These are phyloP conservation scores for Heliconius ismenius DNA, from an alignment of 2,888 invertebrate species.

Conservation along the genomic window DNA sequence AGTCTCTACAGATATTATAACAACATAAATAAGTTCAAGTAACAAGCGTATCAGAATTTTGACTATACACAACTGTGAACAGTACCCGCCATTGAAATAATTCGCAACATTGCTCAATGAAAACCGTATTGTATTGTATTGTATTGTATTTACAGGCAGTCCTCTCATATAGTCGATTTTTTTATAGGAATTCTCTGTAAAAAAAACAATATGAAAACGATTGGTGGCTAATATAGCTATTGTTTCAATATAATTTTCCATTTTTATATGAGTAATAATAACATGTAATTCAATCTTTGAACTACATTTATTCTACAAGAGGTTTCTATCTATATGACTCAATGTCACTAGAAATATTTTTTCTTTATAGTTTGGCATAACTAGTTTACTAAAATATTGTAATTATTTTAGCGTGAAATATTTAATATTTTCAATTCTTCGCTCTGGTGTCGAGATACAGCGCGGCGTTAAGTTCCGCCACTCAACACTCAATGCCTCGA, in stretches of 20 bases:
- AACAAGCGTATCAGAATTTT: too few species aligned
- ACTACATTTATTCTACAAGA: background rate
- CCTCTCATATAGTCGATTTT: background rate
- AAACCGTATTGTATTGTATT: background rate
- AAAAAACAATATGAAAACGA: background rate
- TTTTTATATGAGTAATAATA: slow-evolving; percentile 1
- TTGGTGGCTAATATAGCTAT: background rate
- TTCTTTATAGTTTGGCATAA: background rate
- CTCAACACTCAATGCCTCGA: too few species aligned
- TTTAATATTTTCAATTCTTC: too few species aligned
- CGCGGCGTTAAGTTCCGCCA: too few species aligned
- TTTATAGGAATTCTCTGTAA: background rate
- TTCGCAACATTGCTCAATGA: background rate
- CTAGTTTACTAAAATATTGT: background rate
- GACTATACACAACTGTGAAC: background rate
- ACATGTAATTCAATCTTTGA: background rate
- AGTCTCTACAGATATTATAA: too few species aligned
- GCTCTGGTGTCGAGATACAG: too few species aligned
- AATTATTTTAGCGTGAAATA: background rate
- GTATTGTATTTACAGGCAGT: background rate
- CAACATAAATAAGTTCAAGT: too few species aligned
- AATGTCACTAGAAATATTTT: background rate
- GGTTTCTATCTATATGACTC: background rate
- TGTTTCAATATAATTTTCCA: background rate
- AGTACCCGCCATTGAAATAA: background rate